Base-by-base conservation (phyloP, 2,888 invertebrate genomes). In the Archaeoteleia sp. region DNA sequence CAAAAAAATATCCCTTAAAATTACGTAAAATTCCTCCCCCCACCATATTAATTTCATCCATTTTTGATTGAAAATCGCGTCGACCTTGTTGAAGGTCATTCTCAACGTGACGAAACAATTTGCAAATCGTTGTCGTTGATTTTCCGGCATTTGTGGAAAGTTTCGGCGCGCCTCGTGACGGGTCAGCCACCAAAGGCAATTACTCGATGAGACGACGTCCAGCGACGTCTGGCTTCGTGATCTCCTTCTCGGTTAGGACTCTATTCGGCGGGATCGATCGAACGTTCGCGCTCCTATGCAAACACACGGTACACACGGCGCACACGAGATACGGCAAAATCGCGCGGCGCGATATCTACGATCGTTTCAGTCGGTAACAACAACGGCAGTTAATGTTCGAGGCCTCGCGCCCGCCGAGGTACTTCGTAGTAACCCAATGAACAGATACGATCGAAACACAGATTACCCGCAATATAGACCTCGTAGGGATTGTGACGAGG, bases 381-480 rank as follows among this genome's bases (percentile, higher is more conserved):
- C 82, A 82, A 82, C 82, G 79, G 78, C 82, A 80, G 81, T 82
- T 82, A 82, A 82, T 80, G 82, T 82, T 81, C 81, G 80, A 77
- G 77, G 78, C 74, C 74, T 79, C 78, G 78, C 78, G 78, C 78
- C 74, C 70, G 77, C 78, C 74, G 67, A 67, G 78, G 77, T 80
- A 80, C 80, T 80, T 79, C 77, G 79, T 49, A 48, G 35, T 81
- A 80, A 78, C 78, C 82, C 81, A 81, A 82, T 82, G 82, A 82
- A 75, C 81, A 81, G 82, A 82, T 82, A 82, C 80, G 81, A 82
- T 82, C 82, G 78, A 73, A 78, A 81, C 82, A 82, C 80, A 81
- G 82, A 82, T 82, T 82, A 81, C 80, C 82, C 76, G 76, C 81
- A 82, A 81, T 82, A 82, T 81, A 81, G 81, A 82, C 80, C 82